Evolutionary conservation across 2,888 invertebrate species (phyloP).

Genomic region (Caenorhabditis imperialis): DNA sequence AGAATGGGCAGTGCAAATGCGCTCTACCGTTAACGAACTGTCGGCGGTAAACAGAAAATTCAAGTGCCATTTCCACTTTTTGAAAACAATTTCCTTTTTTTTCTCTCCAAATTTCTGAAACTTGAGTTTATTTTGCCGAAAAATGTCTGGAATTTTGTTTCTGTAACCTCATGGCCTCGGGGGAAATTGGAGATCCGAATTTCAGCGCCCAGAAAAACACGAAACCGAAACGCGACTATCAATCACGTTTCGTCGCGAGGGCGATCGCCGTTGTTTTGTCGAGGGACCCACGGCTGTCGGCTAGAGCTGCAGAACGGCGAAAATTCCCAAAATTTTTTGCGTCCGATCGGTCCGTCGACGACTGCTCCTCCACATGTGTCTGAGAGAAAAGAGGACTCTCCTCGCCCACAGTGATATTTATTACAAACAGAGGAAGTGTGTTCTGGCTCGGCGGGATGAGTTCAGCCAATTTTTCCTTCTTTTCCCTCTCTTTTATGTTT

Average conservation of each 20-base stretch:
- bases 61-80: not conserved
- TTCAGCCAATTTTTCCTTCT: slow-evolving; percentile 22
- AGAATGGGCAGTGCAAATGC: slow-evolving; percentile 1
- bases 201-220: slow-evolving; percentile 3
- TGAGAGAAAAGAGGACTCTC: too few species aligned
- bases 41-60: not conserved
- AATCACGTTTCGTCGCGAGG: slow-evolving; percentile 20
- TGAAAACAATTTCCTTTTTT: not conserved
- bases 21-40: not conserved
- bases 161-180: not conserved
- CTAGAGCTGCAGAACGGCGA: too few species aligned
- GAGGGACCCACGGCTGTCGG: not conserved
- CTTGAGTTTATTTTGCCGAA: too few species aligned
- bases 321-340: slow-evolving; percentile 40
- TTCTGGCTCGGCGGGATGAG: slow-evolving; percentile 17
- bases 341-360: not conserved
- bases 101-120: too few species aligned
- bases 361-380: slow-evolving; percentile 23
- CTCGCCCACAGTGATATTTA: slow-evolving; percentile 36
- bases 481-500: slow-evolving; percentile 1
- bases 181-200: not conserved
- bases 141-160: too few species aligned
- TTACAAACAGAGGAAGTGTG: slow-evolving; percentile 13
- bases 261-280: slow-evolving; percentile 23
- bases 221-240: slow-evolving; percentile 11